Evolutionary conservation across 2,797 vertebrate genomes (phyloP).

Genomic region (Diceros bicornis): DNA sequence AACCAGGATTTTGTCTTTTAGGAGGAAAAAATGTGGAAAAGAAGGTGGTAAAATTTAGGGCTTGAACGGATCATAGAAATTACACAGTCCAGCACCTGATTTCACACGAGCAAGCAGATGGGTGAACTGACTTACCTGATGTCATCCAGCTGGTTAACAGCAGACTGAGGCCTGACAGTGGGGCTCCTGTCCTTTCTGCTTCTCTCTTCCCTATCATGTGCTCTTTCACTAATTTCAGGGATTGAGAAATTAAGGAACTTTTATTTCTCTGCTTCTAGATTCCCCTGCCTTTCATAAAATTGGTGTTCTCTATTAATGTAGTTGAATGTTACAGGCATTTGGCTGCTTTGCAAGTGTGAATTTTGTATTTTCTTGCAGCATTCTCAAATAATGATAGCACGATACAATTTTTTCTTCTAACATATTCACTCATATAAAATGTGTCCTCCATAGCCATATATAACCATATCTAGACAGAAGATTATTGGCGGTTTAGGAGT

Average conservation of each 20-base stretch:
- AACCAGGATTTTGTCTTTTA: constrained; percentile 40
- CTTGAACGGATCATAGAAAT: background rate
- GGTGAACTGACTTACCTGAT: background rate
- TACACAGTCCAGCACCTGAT: background rate
- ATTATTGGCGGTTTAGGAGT: background rate
- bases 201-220: background rate
- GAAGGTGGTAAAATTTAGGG: background rate
- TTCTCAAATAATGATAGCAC: constrained; percentile 19
- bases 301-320: background rate
- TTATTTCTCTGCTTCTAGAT: background rate
- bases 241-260: background rate
- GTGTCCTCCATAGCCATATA: background rate
- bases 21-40: too few species aligned
- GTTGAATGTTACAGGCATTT: background rate
- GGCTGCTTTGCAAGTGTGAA: background rate
- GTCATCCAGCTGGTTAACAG: background rate
- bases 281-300: background rate
- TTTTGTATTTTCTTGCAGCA: constrained; percentile 15
- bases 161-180: background rate
- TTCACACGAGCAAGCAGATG: background rate
- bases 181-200: background rate
- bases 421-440: background rate
- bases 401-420: background rate
- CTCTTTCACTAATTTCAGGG: background rate
- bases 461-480: background rate